Percentiles rank a stretch among this genome's conserved stretches.
Conservation (phyloP, 2,113 vertebrate genomes). For the Chloroceryle aenea region DNA sequence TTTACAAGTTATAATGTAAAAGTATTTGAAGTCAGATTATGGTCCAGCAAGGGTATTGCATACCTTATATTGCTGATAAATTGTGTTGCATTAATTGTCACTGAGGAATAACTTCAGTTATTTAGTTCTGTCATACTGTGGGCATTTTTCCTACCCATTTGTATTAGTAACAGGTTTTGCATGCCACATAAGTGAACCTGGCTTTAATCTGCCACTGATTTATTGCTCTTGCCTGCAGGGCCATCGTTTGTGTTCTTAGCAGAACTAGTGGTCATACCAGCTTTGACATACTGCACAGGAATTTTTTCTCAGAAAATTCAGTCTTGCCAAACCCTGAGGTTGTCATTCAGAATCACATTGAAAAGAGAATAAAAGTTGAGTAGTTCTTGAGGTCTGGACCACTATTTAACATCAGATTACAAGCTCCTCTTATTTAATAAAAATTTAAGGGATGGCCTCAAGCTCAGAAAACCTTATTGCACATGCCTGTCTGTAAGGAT, state of each 20-base stretch:
- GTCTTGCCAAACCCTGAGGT: neutral
- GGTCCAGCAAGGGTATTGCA: neutral
- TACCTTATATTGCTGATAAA: neutral
- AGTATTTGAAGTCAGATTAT: neutral
- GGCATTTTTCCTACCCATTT: neutral
- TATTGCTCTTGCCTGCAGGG: constrained; percentile 4
- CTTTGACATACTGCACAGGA: constrained; percentile 1
- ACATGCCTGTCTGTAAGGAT: neutral
- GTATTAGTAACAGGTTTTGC: neutral
- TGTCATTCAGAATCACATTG: neutral
- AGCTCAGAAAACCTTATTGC: neutral
- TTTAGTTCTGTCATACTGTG: neutral
- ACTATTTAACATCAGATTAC: neutral
- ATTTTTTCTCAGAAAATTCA: neutral
- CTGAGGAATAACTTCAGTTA: neutral
- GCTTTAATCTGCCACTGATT: constrained; percentile 3
- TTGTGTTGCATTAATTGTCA: neutral
- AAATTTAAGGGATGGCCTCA: neutral
- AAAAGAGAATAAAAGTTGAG: neutral
- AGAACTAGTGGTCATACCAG: neutral
- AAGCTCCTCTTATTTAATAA: neutral
- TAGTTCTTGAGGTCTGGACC: neutral
- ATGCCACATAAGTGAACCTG: neutral
- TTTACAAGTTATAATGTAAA: neutral
- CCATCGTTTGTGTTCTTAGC: neutral